Conservation (phyloP, 2,113 vertebrate genomes). For the Alouatta palliata region DNA sequence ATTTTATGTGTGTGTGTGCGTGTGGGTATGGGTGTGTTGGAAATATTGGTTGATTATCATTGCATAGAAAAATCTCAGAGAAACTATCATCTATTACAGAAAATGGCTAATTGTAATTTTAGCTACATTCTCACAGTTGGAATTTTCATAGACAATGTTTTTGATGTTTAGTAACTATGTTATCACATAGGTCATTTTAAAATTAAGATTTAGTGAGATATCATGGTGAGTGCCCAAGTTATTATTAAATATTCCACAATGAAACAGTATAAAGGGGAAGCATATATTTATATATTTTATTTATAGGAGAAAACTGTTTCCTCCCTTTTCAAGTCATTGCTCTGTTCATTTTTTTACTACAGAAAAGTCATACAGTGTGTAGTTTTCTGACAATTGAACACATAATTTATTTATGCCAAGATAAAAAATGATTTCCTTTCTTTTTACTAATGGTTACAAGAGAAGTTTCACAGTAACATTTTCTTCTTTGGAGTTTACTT, state of each 20-base stretch:
- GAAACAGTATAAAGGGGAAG: not conserved
- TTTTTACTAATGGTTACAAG: not conserved
- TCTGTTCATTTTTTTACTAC: not conserved
- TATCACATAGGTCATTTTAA: not conserved
- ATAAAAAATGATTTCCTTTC: not conserved
- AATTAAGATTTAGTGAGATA: not conserved
- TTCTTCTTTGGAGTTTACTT: not conserved
- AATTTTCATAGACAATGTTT: not conserved
- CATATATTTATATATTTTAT: not conserved
- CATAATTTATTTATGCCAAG: not conserved
- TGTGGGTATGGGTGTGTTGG: not conserved
- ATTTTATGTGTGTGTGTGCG: not conserved
- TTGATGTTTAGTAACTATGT: not conserved
- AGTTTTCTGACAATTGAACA: not conserved
- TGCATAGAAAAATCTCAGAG: not conserved
- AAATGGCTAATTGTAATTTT: not conserved
- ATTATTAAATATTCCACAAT: not conserved
- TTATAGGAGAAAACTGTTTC: not conserved
- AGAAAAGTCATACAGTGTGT: not conserved
- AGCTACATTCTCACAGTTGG: not conserved
- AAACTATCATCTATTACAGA: not conserved
- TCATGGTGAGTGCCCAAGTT: not conserved
- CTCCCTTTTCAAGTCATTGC: not conserved
- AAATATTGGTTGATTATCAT: not conserved
- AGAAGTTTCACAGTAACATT: not conserved